Conservation (phyloP, 2,797 vertebrate genomes). For the Coregonus sp. region DNA sequence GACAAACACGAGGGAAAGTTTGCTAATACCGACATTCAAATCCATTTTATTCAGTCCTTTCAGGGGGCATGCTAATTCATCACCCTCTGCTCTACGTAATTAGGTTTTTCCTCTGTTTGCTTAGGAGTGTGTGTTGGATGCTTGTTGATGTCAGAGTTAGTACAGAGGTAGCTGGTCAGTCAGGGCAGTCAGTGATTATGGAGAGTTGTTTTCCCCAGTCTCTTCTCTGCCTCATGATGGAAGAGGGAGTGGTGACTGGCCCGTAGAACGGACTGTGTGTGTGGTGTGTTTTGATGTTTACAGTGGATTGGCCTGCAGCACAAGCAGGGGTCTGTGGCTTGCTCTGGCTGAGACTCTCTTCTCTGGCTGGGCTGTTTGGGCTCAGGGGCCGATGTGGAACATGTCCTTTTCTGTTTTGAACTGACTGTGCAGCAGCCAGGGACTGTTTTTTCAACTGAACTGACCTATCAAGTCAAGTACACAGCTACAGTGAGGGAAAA, state of each 20-base stretch:
- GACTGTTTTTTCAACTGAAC: neutral
- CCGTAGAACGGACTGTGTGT: conserved; percentile 70
- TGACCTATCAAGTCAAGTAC: neutral
- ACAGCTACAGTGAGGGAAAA: neutral
- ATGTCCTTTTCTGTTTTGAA: conserved; percentile 21
- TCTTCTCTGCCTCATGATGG: conserved; percentile 46
- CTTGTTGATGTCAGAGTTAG: conserved; percentile 74
- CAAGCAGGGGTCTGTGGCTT: conserved; percentile 24
- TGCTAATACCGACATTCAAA: conserved; percentile 21
- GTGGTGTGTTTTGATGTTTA: conserved; percentile 54
- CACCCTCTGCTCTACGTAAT: conserved; percentile 59
- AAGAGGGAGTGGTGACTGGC: conserved; percentile 74
- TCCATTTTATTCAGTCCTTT: conserved; percentile 18
- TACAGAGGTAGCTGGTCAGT: conserved; percentile 72
- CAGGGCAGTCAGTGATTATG: conserved; percentile 67
- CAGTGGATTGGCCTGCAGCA: conserved; percentile 36
- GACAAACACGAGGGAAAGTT: conserved; percentile 17
- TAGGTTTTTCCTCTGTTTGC: conserved; percentile 73
- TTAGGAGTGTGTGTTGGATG: conserved; percentile 65
- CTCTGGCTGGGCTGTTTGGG: conserved; percentile 23
- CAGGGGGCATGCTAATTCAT: conserved; percentile 54
- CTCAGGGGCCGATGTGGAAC: conserved; percentile 37
- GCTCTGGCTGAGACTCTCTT: conserved; percentile 18
- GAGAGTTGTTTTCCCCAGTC: conserved; percentile 46
- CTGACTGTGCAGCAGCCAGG: conserved; percentile 5